These are phyloP conservation scores for Leucopternis melanops DNA, from an alignment of 2,113 vertebrate genomes.

Conservation along the genomic window DNA sequence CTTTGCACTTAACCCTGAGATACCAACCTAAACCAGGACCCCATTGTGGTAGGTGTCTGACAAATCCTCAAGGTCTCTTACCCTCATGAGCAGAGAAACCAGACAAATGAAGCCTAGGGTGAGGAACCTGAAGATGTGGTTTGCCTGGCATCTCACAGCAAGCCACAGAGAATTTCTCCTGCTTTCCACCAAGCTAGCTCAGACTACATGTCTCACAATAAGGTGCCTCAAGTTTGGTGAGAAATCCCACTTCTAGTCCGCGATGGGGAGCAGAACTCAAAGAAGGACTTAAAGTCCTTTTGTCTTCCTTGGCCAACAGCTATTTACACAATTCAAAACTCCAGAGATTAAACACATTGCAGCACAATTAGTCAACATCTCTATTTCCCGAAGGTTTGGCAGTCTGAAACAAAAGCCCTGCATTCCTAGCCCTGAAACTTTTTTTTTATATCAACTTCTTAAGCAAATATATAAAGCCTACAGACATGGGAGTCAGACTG, in stretches of 20 bases:
- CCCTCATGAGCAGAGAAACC: background rate
- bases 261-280: background rate
- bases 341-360: background rate
- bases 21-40: background rate
- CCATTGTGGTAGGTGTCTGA: fast-evolving
- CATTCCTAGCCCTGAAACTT: background rate
- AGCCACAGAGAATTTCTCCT: background rate
- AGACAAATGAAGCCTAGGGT: background rate
- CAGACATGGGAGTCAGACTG: background rate
- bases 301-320: background rate
- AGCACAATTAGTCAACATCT: background rate
- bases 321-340: background rate
- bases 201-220: background rate
- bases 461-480: background rate
- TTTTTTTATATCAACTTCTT: background rate
- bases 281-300: background rate
- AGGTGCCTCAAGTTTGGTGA: background rate
- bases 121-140: background rate
- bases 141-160: background rate
- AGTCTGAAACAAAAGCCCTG: background rate
- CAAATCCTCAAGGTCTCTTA: background rate
- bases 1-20: background rate
- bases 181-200: background rate
- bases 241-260: background rate
- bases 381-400: background rate